Evolutionary conservation across 2,888 invertebrate species (phyloP).

Genomic region (Aphidoletes aphidimyza): DNA sequence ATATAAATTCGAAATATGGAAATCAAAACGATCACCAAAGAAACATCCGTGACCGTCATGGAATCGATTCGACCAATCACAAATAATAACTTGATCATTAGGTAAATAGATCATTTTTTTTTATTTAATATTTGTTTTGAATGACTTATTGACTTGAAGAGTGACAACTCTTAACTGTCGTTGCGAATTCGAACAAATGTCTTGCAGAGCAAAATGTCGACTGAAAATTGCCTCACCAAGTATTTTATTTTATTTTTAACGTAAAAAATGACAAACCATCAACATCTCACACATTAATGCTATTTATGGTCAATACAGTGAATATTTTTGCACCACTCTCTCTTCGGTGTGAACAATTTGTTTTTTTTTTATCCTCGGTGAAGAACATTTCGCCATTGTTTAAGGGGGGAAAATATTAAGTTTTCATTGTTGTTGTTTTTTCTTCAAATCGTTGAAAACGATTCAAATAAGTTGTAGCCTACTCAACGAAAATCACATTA

Average conservation of each 20-base stretch:
- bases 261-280: background rate
- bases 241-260: background rate
- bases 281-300: background rate
- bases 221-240: too few species aligned
- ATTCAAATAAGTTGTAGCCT: background rate
- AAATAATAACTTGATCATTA: background rate
- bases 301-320: background rate
- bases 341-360: too few species aligned
- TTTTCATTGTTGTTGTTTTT: background rate
- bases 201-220: too few species aligned
- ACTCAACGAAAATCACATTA: constrained; percentile 11
- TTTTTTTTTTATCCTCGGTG: background rate
- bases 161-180: too few species aligned
- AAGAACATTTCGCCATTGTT: background rate
- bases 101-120: background rate
- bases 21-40: constrained; percentile 28
- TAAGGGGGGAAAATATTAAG: too few species aligned
- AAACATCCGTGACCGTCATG: constrained; percentile 20
- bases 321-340: background rate
- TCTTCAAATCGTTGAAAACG: background rate
- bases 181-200: too few species aligned
- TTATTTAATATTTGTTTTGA: too few species aligned
- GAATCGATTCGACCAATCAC: background rate
- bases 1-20: background rate
- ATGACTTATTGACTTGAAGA: too few species aligned